phyloP scores from a whole-genome alignment of 2,113 vertebrate genomes.

The Pygoscelis antarcticus region DNA sequence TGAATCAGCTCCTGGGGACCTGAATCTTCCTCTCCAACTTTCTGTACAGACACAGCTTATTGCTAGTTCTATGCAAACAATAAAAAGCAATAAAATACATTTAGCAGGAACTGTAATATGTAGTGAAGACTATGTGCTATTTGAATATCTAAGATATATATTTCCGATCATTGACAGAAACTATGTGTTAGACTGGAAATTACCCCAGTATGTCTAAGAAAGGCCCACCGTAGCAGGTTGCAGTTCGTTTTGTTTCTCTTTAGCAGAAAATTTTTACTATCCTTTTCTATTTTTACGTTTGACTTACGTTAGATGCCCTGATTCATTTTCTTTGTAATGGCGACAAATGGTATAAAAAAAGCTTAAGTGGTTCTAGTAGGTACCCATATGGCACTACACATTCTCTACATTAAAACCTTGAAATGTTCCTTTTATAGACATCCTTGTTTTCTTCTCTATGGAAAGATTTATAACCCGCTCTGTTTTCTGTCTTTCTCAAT shows the following conservation, averaged over 20 bases:
- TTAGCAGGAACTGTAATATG: not conserved
- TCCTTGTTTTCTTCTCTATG: conserved; percentile 42
- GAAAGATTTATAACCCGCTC: conserved; percentile 53
- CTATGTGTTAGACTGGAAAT: not conserved
- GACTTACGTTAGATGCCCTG: not conserved
- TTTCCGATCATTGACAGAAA: not conserved
- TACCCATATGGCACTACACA: not conserved
- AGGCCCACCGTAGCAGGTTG: not conserved
- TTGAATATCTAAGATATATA: not conserved
- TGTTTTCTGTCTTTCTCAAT: conserved; percentile 51
- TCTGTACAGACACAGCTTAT: not conserved
- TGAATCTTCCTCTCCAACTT: not conserved
- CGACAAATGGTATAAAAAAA: not conserved
- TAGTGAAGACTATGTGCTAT: not conserved
- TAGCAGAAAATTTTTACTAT: not conserved
- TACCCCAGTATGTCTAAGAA: not conserved
- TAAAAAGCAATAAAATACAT: not conserved
- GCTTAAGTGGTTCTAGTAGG: not conserved
- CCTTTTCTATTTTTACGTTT: not conserved
- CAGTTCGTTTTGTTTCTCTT: not conserved
- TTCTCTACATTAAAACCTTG: conserved; percentile 38
- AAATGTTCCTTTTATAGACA: conserved; percentile 55
- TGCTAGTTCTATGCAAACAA: not conserved
- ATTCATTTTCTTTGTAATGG: not conserved
- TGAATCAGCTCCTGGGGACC: not conserved